Percentiles rank a stretch among this genome's conserved stretches.
Evolutionary conservation across 1,140 invertebrate species (phyloP).

Genomic region (Periplaneta americana): DNA sequence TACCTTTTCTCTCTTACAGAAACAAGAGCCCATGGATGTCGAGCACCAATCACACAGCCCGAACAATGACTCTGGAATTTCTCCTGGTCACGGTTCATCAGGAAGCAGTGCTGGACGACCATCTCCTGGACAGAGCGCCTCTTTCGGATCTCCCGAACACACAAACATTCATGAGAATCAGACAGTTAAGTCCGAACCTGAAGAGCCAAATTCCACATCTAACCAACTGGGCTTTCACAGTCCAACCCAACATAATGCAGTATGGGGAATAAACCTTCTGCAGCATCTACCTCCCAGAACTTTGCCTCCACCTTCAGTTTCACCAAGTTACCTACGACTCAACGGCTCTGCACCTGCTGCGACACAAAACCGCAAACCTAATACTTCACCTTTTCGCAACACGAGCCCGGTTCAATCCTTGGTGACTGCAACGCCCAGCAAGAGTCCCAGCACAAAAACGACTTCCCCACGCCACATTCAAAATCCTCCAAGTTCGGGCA

Average conservation of each 20-base stretch:
- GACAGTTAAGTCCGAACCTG: not conserved
- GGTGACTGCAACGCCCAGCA: not conserved
- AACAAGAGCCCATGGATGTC: not conserved
- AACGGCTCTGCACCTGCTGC: not conserved
- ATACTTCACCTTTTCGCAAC: not conserved
- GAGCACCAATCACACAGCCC: not conserved
- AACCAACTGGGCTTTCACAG: too few species aligned
- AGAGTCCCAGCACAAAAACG: not conserved
- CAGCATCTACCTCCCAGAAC: not conserved
- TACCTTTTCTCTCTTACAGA: not conserved
- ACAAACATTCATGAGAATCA: not conserved
- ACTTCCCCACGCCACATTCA: not conserved
- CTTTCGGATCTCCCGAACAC: not conserved
- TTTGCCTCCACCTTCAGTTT: not conserved
- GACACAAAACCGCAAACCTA: not conserved
- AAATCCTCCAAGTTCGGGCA: not conserved
- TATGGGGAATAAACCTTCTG: not conserved
- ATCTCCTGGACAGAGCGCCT: not conserved
- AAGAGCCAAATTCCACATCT: not conserved
- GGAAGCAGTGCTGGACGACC: not conserved
- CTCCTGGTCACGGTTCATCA: not conserved
- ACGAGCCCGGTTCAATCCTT: too few species aligned
- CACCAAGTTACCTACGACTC: not conserved
- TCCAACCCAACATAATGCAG: not conserved
- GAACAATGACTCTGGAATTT: conserved; percentile 2